Conservation (phyloP, 2,113 vertebrate species). For the Vanacampus margaritifer region DNA sequence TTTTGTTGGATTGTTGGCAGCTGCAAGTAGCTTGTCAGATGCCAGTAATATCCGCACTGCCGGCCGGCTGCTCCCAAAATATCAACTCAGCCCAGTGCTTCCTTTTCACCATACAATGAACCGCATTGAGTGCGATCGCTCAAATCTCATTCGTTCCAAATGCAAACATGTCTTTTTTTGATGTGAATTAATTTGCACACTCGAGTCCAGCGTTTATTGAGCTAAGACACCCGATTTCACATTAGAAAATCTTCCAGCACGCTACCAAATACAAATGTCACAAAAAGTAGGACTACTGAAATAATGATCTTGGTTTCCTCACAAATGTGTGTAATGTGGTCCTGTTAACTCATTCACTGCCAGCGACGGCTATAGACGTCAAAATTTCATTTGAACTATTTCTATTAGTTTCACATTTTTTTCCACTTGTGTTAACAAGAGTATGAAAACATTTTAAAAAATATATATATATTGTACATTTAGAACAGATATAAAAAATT, state of each 20-base stretch:
- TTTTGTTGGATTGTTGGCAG: not conserved
- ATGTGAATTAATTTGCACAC: conserved; percentile 24
- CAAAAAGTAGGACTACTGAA: not conserved
- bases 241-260: not conserved
- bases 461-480: too few relatives aligned
- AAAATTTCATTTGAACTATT: too few relatives aligned
- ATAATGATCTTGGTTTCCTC: not conserved
- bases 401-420: too few relatives aligned
- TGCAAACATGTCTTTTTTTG: conserved; percentile 29
- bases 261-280: not conserved
- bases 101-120: not conserved
- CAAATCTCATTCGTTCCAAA: conserved; percentile 10
- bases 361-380: too few relatives aligned
- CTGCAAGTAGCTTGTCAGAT: not conserved
- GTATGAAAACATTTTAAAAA: too few relatives aligned
- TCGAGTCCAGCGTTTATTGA: not conserved
- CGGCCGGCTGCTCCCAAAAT: conserved; percentile 24
- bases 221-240: not conserved
- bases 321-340: not conserved
- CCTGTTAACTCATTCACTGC: too few relatives aligned
- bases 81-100: not conserved
- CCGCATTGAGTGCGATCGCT: not conserved
- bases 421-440: too few relatives aligned
- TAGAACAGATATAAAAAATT: too few relatives aligned
- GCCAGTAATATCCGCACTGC: conserved; percentile 26